Conservation (phyloP, 2,113 vertebrate genomes). For the Eretmodus cyanostictus region DNA sequence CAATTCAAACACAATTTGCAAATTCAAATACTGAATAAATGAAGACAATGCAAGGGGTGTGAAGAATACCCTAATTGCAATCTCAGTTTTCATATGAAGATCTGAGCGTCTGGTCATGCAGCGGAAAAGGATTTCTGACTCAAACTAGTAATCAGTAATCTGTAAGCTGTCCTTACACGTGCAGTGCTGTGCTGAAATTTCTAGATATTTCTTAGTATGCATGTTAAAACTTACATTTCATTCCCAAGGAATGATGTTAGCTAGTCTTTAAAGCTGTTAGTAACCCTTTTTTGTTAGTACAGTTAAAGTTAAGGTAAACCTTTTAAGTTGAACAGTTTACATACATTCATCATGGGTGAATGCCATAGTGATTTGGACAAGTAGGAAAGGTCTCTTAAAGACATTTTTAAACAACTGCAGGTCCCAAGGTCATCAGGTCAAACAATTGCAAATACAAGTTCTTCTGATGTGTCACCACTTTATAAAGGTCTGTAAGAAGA, state of each 20-base stretch:
- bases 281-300: background rate
- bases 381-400: background rate
- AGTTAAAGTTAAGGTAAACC: background rate
- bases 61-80: background rate
- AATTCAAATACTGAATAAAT: constrained; percentile 9
- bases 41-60: background rate
- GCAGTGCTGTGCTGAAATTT: background rate
- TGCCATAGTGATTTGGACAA: background rate
- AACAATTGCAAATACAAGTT: background rate
- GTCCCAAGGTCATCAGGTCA: background rate
- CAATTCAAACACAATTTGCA: constrained; percentile 25
- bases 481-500: background rate
- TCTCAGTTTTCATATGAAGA: background rate
- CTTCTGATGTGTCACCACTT: background rate
- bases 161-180: background rate
- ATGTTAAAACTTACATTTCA: background rate
- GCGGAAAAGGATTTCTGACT: background rate
- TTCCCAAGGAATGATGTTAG: background rate
- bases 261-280: background rate
- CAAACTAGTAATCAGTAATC: background rate
- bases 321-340: background rate
- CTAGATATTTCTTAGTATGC: background rate
- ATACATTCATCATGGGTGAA: background rate
- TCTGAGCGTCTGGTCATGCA: background rate
- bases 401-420: background rate